Conservation (phyloP, 2,888 invertebrate genomes). For the Syrphus vitripennis region DNA sequence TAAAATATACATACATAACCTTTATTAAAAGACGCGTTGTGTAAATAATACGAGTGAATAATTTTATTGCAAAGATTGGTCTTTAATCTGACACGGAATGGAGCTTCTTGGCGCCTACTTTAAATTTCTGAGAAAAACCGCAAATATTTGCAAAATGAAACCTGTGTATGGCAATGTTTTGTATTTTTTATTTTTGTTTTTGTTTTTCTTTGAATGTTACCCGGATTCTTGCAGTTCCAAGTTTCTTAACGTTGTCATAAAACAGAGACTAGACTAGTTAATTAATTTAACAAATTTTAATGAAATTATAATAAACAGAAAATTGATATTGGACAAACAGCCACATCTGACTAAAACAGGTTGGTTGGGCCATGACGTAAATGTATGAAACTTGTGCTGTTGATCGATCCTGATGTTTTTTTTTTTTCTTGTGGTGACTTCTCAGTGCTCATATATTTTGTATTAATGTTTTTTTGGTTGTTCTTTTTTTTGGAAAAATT, state of each 20-base stretch:
- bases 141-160: constrained; percentile 38
- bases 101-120: constrained; percentile 56
- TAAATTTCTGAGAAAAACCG: constrained; percentile 31
- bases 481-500: constrained; percentile 11
- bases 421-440: constrained; percentile 7
- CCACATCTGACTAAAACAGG: neutral
- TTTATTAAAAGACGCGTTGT: neutral
- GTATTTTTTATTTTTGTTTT: neutral
- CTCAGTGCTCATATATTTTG: neutral
- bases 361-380: constrained; percentile 2
- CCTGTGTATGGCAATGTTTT: neutral
- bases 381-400: constrained; percentile 15
- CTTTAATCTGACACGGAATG: constrained; percentile 29
- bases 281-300: constrained; percentile 46
- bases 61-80: constrained; percentile 43
- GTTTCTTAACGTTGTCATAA: neutral
- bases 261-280: constrained; percentile 50
- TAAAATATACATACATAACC: neutral
- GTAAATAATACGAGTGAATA: constrained; percentile 10
- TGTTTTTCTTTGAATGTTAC: constrained; percentile 1
- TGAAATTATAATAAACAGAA: constrained; percentile 10
- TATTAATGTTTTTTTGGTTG: neutral
- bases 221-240: constrained; percentile 39
- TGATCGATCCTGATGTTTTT: constrained; percentile 19
- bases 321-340: neutral